Evolutionary conservation across 2,797 vertebrate species (phyloP), one percentile per base, ranked within the genome.

Genomic region (Streptopelia turtur): DNA sequence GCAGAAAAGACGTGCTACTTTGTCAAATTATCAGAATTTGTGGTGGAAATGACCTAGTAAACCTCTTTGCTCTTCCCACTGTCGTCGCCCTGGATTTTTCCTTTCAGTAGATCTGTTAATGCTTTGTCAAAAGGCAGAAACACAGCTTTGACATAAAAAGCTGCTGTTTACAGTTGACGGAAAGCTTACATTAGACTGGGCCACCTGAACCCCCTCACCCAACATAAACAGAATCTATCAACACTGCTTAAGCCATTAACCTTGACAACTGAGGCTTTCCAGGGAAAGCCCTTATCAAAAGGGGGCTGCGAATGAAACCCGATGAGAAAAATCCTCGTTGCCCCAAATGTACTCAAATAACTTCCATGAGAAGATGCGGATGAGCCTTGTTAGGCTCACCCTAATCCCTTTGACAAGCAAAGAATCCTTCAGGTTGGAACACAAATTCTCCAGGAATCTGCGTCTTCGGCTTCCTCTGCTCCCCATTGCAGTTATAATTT

Each of bases 191-290:
- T 96, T 97, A 96, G 80, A 68, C 84, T 92, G 81, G 94, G 83
- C 95, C 96, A 97, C 97, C 96, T 96, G 97, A 97, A 94, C 84
- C 78, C 78, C 93, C 93, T 96, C 90, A 68, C 65, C 85, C 89
- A 97, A 79, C 86, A 89, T 97, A 97, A 97, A 97, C 96, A 97
- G 92, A 93, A 97, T 97, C 94, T 96, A 97, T 97, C 97, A 98
- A 85, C 89, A 89, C 94, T 78, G 90, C 94, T 97, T 97, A 97
- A 96, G 85, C 91, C 96, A 97, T 97, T 97, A 97, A 91, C 93
- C 83, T 77, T 97, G 97, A 97, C 97, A 97, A 96, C 59, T 97
- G 95, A 97, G 88, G 78, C 81, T 97, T 96, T 96, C 95, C 96
- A 97, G 97, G 96, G 87, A 93, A 72, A 92, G 43, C 11, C 60